phyloP scores from a whole-genome alignment of 2,113 vertebrate species.

The Circaetus cinerascens region DNA sequence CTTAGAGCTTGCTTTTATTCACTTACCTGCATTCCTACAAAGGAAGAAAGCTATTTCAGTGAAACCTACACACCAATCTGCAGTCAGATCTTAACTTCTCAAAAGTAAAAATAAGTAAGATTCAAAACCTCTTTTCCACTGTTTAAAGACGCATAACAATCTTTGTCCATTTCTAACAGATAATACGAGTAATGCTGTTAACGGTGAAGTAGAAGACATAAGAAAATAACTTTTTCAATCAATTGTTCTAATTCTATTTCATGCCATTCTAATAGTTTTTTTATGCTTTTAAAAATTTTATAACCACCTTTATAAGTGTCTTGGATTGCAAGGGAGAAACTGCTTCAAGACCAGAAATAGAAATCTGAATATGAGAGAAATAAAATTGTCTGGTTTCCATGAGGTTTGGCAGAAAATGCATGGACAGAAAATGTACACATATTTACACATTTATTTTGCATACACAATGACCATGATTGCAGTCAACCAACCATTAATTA shows the following conservation, averaged over 20 bases:
- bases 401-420: background rate
- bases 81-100: background rate
- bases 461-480: background rate
- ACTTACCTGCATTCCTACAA: background rate
- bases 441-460: background rate
- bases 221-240: constrained; percentile 12
- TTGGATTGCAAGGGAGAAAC: background rate
- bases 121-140: background rate
- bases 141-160: background rate
- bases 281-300: constrained; percentile 31
- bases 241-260: constrained; percentile 42
- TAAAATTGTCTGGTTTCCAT: background rate
- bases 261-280: background rate
- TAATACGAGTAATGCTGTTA: background rate
- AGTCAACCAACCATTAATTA: background rate
- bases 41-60: background rate
- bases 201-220: background rate
- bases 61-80: background rate
- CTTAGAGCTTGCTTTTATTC: background rate
- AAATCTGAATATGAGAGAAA: background rate
- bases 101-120: constrained; percentile 6
- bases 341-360: background rate
- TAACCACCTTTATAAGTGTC: background rate
- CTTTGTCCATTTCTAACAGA: background rate
- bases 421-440: background rate